phyloP scores from a whole-genome alignment of 2,113 vertebrate genomes.

The Myiozetetes cayanensis region DNA sequence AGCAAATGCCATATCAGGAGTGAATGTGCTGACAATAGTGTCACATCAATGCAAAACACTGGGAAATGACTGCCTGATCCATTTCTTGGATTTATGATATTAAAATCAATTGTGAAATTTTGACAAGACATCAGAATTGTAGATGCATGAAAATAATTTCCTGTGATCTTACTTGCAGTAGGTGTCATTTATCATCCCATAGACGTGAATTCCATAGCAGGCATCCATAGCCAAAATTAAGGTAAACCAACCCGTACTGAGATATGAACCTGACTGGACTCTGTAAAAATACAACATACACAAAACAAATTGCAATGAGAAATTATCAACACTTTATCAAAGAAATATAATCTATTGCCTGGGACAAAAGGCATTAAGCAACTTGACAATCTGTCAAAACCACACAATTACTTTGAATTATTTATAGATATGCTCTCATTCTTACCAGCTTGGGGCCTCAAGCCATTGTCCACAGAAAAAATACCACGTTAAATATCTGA shows the following conservation, averaged over 20 bases:
- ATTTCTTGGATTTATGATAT: conserved; percentile 67
- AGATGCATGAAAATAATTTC: conserved; percentile 73
- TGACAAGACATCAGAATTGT: conserved; percentile 73
- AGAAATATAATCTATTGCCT: conserved; percentile 72
- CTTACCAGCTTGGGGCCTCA: conserved; percentile 41
- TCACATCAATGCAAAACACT: conserved; percentile 58
- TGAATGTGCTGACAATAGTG: conserved; percentile 63
- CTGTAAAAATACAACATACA: conserved; percentile 76
- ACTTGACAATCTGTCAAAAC: conserved; percentile 79
- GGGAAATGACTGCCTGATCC: conserved; percentile 54
- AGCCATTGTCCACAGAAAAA: conserved; percentile 36
- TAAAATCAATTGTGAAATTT: conserved; percentile 74
- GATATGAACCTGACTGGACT: conserved; percentile 96
- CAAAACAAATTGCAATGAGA: conserved; percentile 69
- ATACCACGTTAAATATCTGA: conserved; percentile 45
- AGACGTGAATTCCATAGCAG: conserved; percentile 94
- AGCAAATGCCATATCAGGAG: conserved; percentile 34
- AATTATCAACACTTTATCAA: conserved; percentile 60
- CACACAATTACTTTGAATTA: conserved; percentile 79
- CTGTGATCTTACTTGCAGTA: conserved; percentile 94
- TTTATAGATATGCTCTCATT: conserved; percentile 73
- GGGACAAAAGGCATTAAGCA: conserved; percentile 68
- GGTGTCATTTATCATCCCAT: conserved; percentile 98
- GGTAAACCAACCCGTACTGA: conserved; percentile 99
- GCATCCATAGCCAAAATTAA: conserved; percentile 98